Percentiles rank a stretch among this genome's conserved stretches.
These are phyloP conservation scores for Mamestra brassicae DNA, from an alignment of 2,888 invertebrate species.

Conservation along the genomic window DNA sequence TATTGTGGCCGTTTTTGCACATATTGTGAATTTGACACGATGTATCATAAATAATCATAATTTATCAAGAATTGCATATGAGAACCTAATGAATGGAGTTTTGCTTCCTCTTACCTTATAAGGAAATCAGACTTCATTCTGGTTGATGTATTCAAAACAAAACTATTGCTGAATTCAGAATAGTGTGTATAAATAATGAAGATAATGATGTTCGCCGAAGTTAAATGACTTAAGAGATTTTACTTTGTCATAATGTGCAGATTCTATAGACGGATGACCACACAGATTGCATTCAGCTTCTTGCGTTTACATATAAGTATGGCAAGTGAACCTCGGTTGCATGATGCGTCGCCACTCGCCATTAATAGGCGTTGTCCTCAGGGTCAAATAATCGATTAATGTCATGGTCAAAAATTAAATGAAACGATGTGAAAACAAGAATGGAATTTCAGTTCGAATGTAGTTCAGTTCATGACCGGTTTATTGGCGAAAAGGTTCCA, in stretches of 20 bases:
- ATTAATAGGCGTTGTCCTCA: slow-evolving; percentile 59
- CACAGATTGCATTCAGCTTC: slow-evolving; percentile 46
- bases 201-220: slow-evolving; percentile 8
- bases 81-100: slow-evolving; percentile 19
- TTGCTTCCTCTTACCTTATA: slow-evolving; percentile 47
- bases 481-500: neutral
- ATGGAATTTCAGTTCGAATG: slow-evolving; percentile 12
- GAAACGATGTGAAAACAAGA: slow-evolving; percentile 31
- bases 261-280: slow-evolving; percentile 37
- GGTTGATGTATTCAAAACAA: slow-evolving; percentile 12
- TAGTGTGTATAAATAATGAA: neutral
- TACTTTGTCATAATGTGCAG: slow-evolving; percentile 12
- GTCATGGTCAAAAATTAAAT: slow-evolving; percentile 57
- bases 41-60: slow-evolving; percentile 35
- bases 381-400: slow-evolving; percentile 60
- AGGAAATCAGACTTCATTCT: slow-evolving; percentile 14
- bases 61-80: slow-evolving; percentile 31
- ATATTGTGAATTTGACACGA: slow-evolving; percentile 49
- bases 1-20: slow-evolving; percentile 34
- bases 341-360: slow-evolving; percentile 50
- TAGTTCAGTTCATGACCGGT: slow-evolving; percentile 15
- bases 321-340: slow-evolving; percentile 48
- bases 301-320: slow-evolving; percentile 52
- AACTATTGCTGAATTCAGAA: slow-evolving; percentile 23
- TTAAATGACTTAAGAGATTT: slow-evolving; percentile 6